These are phyloP conservation scores for Pantala flavescens DNA, from an alignment of 1,140 invertebrate genomes.

Conservation along the genomic window DNA sequence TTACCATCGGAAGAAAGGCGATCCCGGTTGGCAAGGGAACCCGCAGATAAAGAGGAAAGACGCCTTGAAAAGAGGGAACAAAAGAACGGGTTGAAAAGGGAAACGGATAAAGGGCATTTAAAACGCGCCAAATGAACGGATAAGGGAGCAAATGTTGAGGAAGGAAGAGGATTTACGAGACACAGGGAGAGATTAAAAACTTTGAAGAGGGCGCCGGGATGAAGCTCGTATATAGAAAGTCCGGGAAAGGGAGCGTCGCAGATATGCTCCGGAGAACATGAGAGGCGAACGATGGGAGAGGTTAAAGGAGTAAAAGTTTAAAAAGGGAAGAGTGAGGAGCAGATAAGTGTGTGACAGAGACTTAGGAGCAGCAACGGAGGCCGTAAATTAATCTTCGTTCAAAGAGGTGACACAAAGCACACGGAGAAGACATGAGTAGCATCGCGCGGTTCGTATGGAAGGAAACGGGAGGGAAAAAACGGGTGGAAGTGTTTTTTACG, in stretches of 20 bases:
- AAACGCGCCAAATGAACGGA: too few species aligned
- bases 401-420: constrained; percentile 5
- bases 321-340: constrained; percentile 11
- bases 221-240: neutral
- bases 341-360: constrained; percentile 7
- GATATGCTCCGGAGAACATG: neutral
- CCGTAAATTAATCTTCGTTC: constrained; percentile 9
- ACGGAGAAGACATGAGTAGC: neutral
- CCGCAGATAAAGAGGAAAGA: too few species aligned
- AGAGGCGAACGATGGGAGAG: neutral
- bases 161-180: too few species aligned
- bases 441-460: constrained; percentile 27
- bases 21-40: too few species aligned
- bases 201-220: neutral
- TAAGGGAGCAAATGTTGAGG: too few species aligned
- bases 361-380: neutral
- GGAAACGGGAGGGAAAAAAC: constrained; percentile 38
- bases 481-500: constrained; percentile 28
- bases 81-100: too few species aligned
- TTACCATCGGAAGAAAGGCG: too few species aligned
- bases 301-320: constrained; percentile 10
- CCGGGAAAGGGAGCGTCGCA: neutral
- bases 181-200: neutral
- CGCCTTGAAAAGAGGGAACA: too few species aligned
- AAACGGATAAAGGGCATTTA: too few species aligned